These are phyloP conservation scores for Acanthosoma haemorrhoidale DNA, from an alignment of 2,888 invertebrate genomes.

Conservation along the genomic window DNA sequence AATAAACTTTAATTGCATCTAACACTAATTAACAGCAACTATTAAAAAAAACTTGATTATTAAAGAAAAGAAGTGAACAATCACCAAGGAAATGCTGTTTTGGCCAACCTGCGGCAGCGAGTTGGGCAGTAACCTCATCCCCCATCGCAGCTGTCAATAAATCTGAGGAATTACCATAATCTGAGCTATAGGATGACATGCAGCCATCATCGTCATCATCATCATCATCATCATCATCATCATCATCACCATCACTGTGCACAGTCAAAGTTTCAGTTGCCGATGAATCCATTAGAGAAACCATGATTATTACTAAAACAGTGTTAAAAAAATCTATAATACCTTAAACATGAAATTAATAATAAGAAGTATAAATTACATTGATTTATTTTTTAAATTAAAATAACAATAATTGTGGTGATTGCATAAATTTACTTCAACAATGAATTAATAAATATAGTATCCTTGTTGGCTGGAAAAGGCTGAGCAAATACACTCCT, in stretches of 20 bases:
- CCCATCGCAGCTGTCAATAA: conserved; percentile 78
- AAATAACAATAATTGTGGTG: too few relatives aligned
- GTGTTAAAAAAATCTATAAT: background rate
- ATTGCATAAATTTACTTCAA: too few relatives aligned
- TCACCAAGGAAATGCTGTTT: conserved; percentile 50
- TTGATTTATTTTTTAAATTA: too few relatives aligned
- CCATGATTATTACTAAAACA: conserved; percentile 26
- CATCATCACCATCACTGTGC: conserved; percentile 52
- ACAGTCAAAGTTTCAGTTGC: conserved; percentile 38
- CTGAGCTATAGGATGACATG: conserved; percentile 55
- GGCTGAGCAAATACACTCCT: too few relatives aligned
- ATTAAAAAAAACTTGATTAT: conserved; percentile 38
- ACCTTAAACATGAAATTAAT: too few relatives aligned
- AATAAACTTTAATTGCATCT: conserved; percentile 25
- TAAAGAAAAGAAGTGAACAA: conserved; percentile 41
- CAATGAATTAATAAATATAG: too few relatives aligned
- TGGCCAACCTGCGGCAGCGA: conserved; percentile 85
- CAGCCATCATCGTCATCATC: conserved; percentile 69
- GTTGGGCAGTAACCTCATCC: conserved; percentile 92
- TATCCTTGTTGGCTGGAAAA: too few relatives aligned
- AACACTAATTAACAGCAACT: background rate
- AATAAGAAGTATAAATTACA: too few relatives aligned
- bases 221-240: too few relatives aligned
- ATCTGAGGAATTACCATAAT: conserved; percentile 74
- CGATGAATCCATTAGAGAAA: conserved; percentile 40